Percentiles rank a stretch among this genome's conserved stretches.
Evolutionary conservation across 1,140 invertebrate species (phyloP).

Genomic region (Drosophila orena): DNA sequence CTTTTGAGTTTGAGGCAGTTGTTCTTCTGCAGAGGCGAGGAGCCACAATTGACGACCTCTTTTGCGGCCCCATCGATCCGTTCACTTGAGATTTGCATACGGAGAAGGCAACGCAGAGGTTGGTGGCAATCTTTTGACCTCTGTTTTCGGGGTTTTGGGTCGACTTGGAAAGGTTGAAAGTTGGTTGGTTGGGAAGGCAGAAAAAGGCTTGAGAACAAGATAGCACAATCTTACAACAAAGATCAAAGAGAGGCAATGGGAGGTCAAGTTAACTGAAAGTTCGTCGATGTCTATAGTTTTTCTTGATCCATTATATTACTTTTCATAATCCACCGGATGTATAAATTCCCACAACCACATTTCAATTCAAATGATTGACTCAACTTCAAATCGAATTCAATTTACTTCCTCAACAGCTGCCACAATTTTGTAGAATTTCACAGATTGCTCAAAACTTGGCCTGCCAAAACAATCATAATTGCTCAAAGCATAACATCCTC

Average conservation of each 20-base stretch:
- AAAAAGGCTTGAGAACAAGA: constrained; percentile 1
- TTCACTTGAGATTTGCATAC: constrained; percentile 45
- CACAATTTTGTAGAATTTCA: constrained; percentile 19
- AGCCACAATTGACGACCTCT: constrained; percentile 26
- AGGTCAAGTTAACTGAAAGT: background rate
- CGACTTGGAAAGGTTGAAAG: constrained; percentile 46
- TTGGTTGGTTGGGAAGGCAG: constrained; percentile 20
- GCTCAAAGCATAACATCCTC: constrained; percentile 28
- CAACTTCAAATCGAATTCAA: constrained; percentile 25
- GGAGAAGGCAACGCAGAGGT: constrained; percentile 16
- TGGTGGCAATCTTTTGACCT: constrained; percentile 26
- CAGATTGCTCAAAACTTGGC: constrained; percentile 29
- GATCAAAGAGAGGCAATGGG: background rate
- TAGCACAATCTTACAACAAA: background rate
- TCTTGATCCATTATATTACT: background rate
- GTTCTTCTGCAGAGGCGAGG: constrained; percentile 13
- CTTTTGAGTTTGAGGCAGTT: constrained; percentile 6
- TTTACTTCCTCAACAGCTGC: constrained; percentile 25
- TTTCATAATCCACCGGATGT: constrained; percentile 6
- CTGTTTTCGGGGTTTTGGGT: constrained; percentile 17
- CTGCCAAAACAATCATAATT: constrained; percentile 45
- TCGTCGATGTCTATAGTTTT: background rate
- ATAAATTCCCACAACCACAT: background rate
- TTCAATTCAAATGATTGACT: constrained; percentile 1
- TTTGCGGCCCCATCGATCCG: constrained; percentile 18